These are phyloP conservation scores for Lymantria dispar DNA, from an alignment of 2,888 invertebrate species.

Conservation along the genomic window DNA sequence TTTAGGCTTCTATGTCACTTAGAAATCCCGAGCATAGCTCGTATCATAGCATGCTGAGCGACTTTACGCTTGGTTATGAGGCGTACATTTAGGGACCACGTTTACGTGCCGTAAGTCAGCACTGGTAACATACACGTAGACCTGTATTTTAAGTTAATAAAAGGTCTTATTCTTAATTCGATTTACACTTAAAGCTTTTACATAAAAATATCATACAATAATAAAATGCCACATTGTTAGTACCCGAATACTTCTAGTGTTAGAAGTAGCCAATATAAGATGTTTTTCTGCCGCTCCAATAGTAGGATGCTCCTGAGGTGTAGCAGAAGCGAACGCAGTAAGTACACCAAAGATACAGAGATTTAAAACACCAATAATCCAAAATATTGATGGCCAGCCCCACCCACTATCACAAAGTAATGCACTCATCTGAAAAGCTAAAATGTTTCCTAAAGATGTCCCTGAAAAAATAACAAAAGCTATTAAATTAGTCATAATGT, in stretches of 20 bases:
- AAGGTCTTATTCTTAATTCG: too few relatives aligned
- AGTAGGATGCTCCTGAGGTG: slow-evolving; percentile 63
- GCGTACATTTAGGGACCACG: background rate
- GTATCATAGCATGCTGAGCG: background rate
- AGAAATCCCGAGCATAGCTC: too few relatives aligned
- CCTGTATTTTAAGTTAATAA: too few relatives aligned
- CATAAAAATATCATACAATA: background rate
- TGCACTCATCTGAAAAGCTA: slow-evolving; percentile 77
- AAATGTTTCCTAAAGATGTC: background rate
- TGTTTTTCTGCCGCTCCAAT: slow-evolving; percentile 72
- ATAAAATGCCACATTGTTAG: background rate
- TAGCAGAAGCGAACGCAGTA: slow-evolving; percentile 67
- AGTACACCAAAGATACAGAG: slow-evolving; percentile 70
- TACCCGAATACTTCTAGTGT: slow-evolving; percentile 38
- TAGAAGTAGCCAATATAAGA: slow-evolving; percentile 57
- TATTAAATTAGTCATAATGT: too few relatives aligned
- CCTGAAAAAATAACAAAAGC: background rate
- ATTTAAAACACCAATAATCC: slow-evolving; percentile 78
- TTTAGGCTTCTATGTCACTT: too few relatives aligned
- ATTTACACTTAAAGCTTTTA: background rate
- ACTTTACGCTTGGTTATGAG: too few relatives aligned
- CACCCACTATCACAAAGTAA: slow-evolving; percentile 77
- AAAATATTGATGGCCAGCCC: slow-evolving; percentile 87
- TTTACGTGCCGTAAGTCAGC: background rate
- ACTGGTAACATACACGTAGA: too few relatives aligned